phyloP scores from a whole-genome alignment of 2,113 vertebrate genomes.

The Brachypteracias leptosomus region DNA sequence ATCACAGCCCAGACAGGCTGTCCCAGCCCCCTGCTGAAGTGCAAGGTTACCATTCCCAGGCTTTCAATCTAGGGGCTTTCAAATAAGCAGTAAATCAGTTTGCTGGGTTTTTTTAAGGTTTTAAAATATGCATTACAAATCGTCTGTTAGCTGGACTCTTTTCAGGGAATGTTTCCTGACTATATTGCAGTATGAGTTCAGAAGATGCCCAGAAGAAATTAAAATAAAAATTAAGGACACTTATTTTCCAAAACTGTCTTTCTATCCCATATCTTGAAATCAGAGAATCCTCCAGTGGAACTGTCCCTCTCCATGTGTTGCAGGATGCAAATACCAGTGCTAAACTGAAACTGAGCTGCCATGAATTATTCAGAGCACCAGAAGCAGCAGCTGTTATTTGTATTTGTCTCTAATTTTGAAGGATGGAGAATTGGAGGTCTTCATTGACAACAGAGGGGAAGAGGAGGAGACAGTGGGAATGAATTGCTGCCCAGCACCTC shows the following conservation, averaged over 20 bases:
- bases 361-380: slow-evolving; percentile 69
- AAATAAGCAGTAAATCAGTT: neutral
- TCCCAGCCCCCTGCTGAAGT: neutral
- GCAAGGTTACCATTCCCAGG: neutral
- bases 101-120: neutral
- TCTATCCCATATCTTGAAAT: neutral
- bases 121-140: neutral
- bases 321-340: neutral
- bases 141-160: neutral
- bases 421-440: slow-evolving; percentile 46
- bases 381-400: slow-evolving; percentile 62
- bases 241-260: neutral
- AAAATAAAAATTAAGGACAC: neutral
- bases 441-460: neutral
- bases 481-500: slow-evolving; percentile 24
- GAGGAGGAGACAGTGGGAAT: slow-evolving; percentile 23
- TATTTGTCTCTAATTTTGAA: slow-evolving; percentile 49
- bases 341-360: neutral
- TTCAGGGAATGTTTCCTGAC: neutral
- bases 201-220: neutral
- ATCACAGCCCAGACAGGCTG: neutral
- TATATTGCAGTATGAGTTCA: neutral
- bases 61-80: neutral
- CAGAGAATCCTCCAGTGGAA: neutral
- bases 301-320: neutral